Evolutionary conservation across 2,888 invertebrate species (phyloP).

Genomic region (Oxytorus armatus): DNA sequence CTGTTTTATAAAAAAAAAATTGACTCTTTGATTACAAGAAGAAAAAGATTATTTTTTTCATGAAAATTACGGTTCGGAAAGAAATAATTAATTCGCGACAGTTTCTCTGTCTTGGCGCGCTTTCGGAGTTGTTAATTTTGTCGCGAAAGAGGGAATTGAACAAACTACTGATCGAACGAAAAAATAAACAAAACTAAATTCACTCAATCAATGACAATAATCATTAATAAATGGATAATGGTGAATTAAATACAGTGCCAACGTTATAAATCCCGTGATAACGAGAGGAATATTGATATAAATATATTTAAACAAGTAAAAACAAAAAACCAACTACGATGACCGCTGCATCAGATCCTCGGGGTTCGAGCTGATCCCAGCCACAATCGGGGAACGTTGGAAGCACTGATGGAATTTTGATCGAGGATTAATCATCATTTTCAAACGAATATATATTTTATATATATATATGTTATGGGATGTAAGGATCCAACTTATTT

Average conservation of each 20-base stretch:
- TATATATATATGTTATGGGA: conserved; percentile 15
- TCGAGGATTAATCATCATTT: conserved; percentile 51
- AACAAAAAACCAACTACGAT: conserved; percentile 20
- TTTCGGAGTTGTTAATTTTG: neutral
- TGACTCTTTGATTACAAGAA: neutral
- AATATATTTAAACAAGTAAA: no score
- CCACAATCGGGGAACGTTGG: conserved; percentile 1
- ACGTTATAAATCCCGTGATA: conserved; percentile 30
- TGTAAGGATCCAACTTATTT: conserved; percentile 43
- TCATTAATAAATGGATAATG: neutral
- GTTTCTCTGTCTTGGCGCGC: neutral
- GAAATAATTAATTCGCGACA: neutral
- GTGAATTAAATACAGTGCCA: conserved; percentile 36
- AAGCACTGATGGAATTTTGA: conserved; percentile 44
- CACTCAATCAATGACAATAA: neutral
- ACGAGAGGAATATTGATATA: conserved; percentile 28
- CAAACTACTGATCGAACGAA: neutral
- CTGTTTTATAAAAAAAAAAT: conserved; percentile 17
- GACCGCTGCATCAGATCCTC: conserved; percentile 15
- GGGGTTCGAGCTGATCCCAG: conserved; percentile 32
- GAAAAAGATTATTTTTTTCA: neutral
- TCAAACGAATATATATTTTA: no score
- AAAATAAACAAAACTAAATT: conserved; percentile 8
- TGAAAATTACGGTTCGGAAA: neutral
- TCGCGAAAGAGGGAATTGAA: neutral